Evolutionary conservation across 2,888 invertebrate species (phyloP).

Genomic region (Toxonevra muliebris): DNA sequence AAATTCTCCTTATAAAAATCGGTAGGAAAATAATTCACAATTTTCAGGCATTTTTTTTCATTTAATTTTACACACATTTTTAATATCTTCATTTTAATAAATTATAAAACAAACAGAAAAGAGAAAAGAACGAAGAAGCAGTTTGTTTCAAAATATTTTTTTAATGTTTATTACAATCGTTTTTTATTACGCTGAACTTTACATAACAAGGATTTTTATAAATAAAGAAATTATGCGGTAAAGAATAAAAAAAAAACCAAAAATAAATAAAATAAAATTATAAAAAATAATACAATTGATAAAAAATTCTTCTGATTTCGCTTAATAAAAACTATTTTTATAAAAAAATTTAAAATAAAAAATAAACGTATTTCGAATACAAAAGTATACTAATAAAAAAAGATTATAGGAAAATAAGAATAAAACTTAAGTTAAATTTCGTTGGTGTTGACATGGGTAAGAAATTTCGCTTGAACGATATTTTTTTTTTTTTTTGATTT

Average conservation of each 20-base stretch:
- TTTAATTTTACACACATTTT: constrained; percentile 3
- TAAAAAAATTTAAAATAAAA: constrained; percentile 22
- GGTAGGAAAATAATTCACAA: constrained; percentile 14
- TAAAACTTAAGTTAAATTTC: too few species aligned
- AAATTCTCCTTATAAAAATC: constrained; percentile 17
- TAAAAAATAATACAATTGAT: constrained; percentile 12
- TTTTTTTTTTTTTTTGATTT: too few species aligned
- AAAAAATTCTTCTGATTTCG: neutral
- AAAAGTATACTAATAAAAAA: too few species aligned
- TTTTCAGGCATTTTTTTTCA: neutral
- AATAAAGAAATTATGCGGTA: constrained; percentile 31
- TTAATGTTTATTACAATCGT: constrained; percentile 16
- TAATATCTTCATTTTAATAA: constrained; percentile 7
- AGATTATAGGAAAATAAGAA: too few species aligned
- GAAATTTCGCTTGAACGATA: too few species aligned
- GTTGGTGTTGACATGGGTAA: too few species aligned
- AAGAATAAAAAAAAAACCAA: constrained; percentile 29
- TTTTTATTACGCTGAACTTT: constrained; percentile 21
- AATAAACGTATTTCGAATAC: constrained; percentile 26
- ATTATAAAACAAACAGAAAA: constrained; percentile 15
- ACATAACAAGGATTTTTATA: constrained; percentile 29
- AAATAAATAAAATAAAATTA: constrained; percentile 8
- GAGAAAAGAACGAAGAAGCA: neutral
- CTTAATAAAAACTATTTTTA: constrained; percentile 18
- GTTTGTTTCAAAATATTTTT: neutral